These are phyloP conservation scores for Proterorhinus semilunaris DNA, from an alignment of 2,113 vertebrate genomes.

Conservation along the genomic window DNA sequence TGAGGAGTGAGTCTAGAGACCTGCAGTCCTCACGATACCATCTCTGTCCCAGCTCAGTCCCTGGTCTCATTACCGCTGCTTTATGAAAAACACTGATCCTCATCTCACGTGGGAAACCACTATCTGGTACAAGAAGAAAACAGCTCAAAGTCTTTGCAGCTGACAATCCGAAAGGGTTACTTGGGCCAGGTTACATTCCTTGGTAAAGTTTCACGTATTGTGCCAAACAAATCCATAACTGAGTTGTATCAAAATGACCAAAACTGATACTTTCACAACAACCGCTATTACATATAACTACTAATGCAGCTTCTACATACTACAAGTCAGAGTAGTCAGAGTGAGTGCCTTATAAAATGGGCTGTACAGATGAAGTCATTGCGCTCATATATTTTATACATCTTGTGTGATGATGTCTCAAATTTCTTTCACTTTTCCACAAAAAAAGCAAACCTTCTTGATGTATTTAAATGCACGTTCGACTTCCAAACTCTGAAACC, in stretches of 20 bases:
- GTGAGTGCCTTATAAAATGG: constrained; percentile 11
- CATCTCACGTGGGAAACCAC: constrained; percentile 46
- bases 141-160: constrained; percentile 12
- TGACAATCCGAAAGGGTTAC: constrained; percentile 23
- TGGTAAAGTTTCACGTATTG: background rate
- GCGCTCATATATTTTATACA: constrained; percentile 13
- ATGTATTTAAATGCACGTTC: constrained; percentile 14
- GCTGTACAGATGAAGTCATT: background rate
- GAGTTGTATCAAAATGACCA: too few species aligned
- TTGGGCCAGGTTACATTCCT: background rate
- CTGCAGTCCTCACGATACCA: constrained; percentile 34
- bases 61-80: constrained; percentile 49
- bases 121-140: constrained; percentile 43
- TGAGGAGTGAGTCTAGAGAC: constrained; percentile 19
- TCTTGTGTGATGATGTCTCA: constrained; percentile 12
- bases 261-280: background rate
- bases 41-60: constrained; percentile 35
- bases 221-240: too few species aligned
- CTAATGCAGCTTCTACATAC: constrained; percentile 10
- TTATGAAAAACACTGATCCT: constrained; percentile 48
- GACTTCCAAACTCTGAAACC: background rate
- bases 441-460: constrained; percentile 14
- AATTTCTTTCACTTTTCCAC: background rate
- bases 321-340: constrained; percentile 11
- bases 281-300: background rate